Evolutionary conservation across 2,113 vertebrate species (phyloP).

Genomic region (Candoia aspera): DNA sequence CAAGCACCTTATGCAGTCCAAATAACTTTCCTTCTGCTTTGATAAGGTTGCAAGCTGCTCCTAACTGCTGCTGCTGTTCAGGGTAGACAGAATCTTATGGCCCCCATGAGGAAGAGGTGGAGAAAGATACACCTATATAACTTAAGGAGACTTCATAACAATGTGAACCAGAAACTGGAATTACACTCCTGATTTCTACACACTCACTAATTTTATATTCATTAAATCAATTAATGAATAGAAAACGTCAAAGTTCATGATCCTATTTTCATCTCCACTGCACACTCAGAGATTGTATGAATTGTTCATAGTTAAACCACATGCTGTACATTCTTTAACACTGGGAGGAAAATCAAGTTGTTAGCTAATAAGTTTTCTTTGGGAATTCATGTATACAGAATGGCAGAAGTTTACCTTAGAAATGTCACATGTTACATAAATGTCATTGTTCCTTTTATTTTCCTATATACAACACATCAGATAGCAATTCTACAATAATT

Average conservation of each 20-base stretch:
- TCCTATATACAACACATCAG: constrained; percentile 75
- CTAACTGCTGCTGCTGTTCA: no score
- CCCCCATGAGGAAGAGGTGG: no score
- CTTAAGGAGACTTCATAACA: no score
- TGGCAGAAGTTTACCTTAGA: constrained; percentile 7
- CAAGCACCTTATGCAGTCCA: no score
- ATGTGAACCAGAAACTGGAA: no score
- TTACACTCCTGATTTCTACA: neutral
- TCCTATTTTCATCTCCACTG: neutral
- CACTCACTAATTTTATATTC: neutral
- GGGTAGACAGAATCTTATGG: no score
- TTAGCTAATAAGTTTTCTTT: constrained; percentile 21
- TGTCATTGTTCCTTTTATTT: constrained; percentile 75
- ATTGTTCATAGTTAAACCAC: neutral
- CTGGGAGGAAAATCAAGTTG: neutral
- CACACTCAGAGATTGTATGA: neutral
- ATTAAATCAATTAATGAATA: neutral
- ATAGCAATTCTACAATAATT: constrained; percentile 69
- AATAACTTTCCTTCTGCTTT: no score
- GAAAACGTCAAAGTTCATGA: neutral
- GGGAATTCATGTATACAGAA: neutral
- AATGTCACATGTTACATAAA: constrained; percentile 31
- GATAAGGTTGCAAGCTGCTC: no score
- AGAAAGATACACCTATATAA: no score
- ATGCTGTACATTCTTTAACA: neutral